Conservation (phyloP, 2,113 vertebrate genomes). For the Cololabis saira region DNA sequence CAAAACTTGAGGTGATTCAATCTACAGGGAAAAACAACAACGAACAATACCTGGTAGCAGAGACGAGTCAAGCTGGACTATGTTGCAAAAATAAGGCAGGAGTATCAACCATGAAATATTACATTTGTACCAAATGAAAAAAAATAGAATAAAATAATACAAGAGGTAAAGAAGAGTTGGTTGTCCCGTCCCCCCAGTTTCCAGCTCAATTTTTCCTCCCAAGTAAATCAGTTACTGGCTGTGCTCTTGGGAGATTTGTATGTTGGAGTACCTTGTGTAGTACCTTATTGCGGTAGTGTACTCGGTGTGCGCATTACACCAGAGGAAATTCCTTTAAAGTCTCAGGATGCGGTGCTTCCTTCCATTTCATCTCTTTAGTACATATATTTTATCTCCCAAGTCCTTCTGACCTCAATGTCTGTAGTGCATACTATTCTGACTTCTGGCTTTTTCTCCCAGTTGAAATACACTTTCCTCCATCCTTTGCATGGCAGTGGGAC, state of each 20-base stretch:
- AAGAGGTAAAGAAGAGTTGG: too few species aligned
- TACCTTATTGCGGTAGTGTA: not conserved
- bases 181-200: too few species aligned
- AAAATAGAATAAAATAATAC: not conserved
- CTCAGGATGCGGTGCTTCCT: constrained; percentile 57
- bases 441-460: constrained; percentile 24
- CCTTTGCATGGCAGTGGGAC: constrained; percentile 5
- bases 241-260: not conserved
- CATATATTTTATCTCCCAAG: not conserved
- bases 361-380: constrained; percentile 40
- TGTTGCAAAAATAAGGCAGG: not conserved
- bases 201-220: not conserved
- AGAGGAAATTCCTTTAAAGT: constrained; percentile 40
- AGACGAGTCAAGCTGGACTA: not conserved
- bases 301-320: not conserved
- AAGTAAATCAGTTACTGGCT: not conserved
- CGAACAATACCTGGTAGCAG: too few species aligned
- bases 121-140: not conserved
- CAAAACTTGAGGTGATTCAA: too few species aligned
- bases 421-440: constrained; percentile 6
- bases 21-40: too few species aligned
- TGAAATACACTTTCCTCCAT: not conserved
- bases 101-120: constrained; percentile 17
- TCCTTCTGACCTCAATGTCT: constrained; percentile 4
- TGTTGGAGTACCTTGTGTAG: constrained; percentile 1